Evolutionary conservation across 2,888 invertebrate species (phyloP).

Genomic region (Heteromurus nitidus): DNA sequence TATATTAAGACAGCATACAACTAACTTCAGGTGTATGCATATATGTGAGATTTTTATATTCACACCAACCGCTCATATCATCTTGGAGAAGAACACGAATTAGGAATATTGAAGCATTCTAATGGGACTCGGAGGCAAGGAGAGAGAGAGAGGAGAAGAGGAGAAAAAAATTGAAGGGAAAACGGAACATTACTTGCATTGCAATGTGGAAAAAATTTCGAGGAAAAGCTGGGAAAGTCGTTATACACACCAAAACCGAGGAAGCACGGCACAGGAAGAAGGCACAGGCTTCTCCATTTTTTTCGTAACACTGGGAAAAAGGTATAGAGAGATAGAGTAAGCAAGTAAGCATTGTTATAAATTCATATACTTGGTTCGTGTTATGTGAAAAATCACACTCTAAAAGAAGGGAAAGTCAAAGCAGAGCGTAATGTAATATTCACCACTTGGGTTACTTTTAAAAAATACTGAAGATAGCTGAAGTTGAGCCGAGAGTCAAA

Average conservation of each 20-base stretch:
- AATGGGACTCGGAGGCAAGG: conserved; percentile 41
- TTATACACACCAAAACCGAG: neutral
- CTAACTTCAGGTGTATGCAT: conserved; percentile 16
- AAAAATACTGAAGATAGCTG: conserved; percentile 30
- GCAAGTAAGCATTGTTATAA: conserved; percentile 25
- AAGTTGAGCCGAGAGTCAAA: no score
- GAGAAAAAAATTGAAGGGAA: conserved; percentile 36
- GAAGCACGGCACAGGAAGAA: neutral
- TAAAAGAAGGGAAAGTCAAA: conserved; percentile 53
- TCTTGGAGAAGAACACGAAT: conserved; percentile 44
- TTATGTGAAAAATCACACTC: conserved; percentile 52
- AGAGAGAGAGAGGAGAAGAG: neutral
- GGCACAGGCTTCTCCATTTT: conserved; percentile 1
- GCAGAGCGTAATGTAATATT: conserved; percentile 57
- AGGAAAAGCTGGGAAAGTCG: neutral
- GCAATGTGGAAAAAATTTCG: conserved; percentile 36
- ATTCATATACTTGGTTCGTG: conserved; percentile 45
- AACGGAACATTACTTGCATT: conserved; percentile 52
- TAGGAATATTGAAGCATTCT: conserved; percentile 50
- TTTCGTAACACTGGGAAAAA: neutral
- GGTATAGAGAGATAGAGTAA: neutral
- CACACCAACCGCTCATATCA: conserved; percentile 44
- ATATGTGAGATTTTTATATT: conserved; percentile 15
- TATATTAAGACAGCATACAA: neutral
- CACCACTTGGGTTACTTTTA: conserved; percentile 50